These are phyloP conservation scores for Romanogobio albipinnatus DNA, from an alignment of 2,113 vertebrate species.

Conservation along the genomic window DNA sequence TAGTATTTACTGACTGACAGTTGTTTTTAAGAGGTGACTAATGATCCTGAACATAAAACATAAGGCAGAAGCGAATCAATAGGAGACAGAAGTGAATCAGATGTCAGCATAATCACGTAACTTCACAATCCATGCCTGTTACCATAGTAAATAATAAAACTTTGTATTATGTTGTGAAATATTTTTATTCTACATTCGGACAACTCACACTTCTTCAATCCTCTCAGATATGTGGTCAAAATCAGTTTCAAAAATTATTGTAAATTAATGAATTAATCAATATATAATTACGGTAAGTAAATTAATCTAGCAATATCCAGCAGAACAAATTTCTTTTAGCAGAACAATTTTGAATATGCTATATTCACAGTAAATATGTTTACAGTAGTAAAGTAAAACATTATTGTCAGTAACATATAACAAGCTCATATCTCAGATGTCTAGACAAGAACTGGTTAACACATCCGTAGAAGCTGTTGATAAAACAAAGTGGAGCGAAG, in stretches of 20 bases:
- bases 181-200: not conserved
- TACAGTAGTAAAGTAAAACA: not conserved
- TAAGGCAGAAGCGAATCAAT: not conserved
- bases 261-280: too few species aligned
- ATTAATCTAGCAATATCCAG: too few species aligned
- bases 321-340: too few species aligned
- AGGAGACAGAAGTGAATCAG: not conserved
- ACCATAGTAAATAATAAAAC: not conserved
- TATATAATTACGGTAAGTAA: too few species aligned
- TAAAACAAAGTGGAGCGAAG: conserved; percentile 45
- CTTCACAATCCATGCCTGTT: not conserved
- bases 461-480: conserved; percentile 4
- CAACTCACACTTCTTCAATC: not conserved
- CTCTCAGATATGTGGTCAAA: not conserved
- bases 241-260: too few species aligned
- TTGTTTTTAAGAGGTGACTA: not conserved
- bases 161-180: not conserved
- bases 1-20: not conserved
- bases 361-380: not conserved
- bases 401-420: not conserved
- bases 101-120: not conserved
- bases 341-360: too few species aligned
- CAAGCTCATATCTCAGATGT: not conserved
- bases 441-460: not conserved
- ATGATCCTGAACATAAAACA: not conserved